Conservation (phyloP, 2,113 vertebrate genomes). For the Dendropsophus ebraccatus region DNA sequence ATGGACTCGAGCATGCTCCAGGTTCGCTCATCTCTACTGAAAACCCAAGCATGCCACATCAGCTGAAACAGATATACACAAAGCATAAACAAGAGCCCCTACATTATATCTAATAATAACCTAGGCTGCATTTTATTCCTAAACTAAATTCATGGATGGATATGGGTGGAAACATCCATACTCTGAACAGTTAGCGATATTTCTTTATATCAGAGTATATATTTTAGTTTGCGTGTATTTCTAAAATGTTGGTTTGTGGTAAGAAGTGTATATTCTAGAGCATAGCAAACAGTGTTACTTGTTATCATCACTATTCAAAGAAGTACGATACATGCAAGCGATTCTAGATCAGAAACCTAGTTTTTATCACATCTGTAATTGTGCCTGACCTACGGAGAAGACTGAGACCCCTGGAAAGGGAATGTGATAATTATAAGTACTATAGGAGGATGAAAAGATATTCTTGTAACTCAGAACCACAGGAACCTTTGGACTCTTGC, state of each 20-base stretch:
- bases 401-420: no score
- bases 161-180: no score
- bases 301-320: neutral
- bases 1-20: no score
- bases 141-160: no score
- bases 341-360: neutral
- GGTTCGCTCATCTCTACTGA: no score
- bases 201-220: neutral
- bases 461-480: neutral
- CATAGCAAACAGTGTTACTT: neutral
- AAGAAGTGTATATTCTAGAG: neutral
- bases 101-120: no score
- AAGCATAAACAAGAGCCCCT: no score
- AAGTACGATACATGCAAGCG: neutral
- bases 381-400: neutral
- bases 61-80: no score
- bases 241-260: neutral
- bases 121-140: no score
- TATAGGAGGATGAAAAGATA: neutral
- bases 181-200: neutral
- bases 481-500: slow-evolving; percentile 18
- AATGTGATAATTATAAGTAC: neutral
- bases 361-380: neutral
- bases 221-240: neutral
- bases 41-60: no score